A percentile compares a stretch with the other conserved stretches of the same genome.
phyloP scores from a whole-genome alignment of 2,113 vertebrate genomes.

The Myrmecophaga tridactyla region DNA sequence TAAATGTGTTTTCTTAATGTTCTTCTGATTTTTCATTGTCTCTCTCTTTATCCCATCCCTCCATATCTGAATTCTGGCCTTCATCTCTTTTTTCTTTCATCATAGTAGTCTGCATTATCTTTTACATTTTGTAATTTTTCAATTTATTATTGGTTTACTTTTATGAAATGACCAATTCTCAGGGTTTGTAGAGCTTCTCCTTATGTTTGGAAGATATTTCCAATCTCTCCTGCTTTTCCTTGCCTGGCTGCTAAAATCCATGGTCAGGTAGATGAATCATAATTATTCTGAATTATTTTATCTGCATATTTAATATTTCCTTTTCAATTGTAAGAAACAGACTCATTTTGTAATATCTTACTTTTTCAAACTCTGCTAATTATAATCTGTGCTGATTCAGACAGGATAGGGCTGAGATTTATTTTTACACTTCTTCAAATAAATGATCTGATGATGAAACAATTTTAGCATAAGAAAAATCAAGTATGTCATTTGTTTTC shows the following conservation, averaged over 20 bases:
- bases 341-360: background rate
- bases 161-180: background rate
- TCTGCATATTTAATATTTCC: background rate
- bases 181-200: background rate
- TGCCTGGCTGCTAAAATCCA: background rate
- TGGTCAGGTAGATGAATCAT: background rate
- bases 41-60: background rate
- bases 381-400: background rate
- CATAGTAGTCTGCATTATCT: background rate
- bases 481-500: background rate
- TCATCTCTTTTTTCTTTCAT: background rate
- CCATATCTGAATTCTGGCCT: background rate
- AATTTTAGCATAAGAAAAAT: background rate
- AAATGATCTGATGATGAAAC: background rate
- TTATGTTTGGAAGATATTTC: background rate
- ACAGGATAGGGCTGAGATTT: background rate
- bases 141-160: background rate
- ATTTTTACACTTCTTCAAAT: background rate
- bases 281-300: background rate
- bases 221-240: background rate
- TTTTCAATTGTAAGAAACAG: background rate
- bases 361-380: background rate
- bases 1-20: background rate
- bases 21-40: background rate
- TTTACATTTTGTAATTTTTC: too few relatives aligned